These are phyloP conservation scores for Periparus ater DNA, from an alignment of 2,797 vertebrate species.

Conservation along the genomic window DNA sequence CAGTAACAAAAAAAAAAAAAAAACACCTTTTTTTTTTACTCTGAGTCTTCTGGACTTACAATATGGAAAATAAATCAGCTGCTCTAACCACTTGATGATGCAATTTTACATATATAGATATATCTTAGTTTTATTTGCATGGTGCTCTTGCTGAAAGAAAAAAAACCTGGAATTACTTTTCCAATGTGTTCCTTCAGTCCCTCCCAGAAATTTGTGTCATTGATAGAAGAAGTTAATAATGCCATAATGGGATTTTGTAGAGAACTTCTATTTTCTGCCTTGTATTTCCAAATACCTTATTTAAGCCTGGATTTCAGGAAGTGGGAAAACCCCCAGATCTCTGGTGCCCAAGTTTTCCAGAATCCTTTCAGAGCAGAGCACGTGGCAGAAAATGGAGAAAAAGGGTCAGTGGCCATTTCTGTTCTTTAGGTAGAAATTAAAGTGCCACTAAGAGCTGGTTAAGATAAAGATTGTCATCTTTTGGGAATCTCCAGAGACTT, in stretches of 20 bases:
- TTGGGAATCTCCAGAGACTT: neutral
- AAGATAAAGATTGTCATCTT: neutral
- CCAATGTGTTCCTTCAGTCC: neutral
- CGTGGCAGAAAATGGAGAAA: neutral
- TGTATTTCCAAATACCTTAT: neutral
- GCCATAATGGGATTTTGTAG: neutral
- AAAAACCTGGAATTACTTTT: neutral
- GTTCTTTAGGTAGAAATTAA: neutral
- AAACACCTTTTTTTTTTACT: neutral
- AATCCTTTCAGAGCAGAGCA: neutral
- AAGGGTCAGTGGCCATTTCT: neutral
- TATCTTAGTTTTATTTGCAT: neutral
- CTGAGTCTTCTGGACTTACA: neutral
- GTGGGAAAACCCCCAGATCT: neutral
- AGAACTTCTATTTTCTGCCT: neutral
- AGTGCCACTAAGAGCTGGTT: neutral
- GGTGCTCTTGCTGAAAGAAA: neutral
- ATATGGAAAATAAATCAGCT: neutral
- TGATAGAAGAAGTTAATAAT: neutral
- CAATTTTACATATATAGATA: neutral
- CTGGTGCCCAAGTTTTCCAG: neutral
- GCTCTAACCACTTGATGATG: neutral
- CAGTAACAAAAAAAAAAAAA: neutral
- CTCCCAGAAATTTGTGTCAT: neutral
- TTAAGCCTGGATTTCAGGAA: slow-evolving; percentile 11